These are phyloP conservation scores for Tapera naevia DNA, from an alignment of 2,797 vertebrate genomes.

Conservation along the genomic window DNA sequence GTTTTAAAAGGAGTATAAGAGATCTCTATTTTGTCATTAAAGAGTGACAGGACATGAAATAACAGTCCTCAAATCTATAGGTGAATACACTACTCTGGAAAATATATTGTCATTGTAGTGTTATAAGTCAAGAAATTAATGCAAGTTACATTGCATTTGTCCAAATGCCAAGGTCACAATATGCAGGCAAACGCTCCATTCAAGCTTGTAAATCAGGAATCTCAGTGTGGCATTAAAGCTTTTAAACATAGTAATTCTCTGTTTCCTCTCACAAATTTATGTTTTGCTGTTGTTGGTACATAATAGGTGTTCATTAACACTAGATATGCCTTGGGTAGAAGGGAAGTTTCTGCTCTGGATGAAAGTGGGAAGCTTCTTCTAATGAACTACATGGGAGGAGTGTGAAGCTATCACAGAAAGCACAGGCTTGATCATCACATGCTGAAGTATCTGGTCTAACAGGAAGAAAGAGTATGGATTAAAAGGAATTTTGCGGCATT, in stretches of 20 bases:
- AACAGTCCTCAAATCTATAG: not conserved
- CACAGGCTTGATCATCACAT: not conserved
- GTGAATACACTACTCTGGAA: not conserved
- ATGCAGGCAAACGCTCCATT: not conserved
- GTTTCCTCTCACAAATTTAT: not conserved
- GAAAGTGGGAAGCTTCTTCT: not conserved
- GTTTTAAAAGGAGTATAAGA: not conserved
- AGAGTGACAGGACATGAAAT: not conserved
- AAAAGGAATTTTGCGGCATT: not conserved
- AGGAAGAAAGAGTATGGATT: not conserved
- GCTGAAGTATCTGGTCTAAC: not conserved
- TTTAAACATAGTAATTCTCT: not conserved
- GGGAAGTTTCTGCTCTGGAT: not conserved
- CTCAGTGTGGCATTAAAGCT: not conserved
- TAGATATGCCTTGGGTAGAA: not conserved
- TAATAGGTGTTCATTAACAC: not conserved
- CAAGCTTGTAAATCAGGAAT: not conserved
- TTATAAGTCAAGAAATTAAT: not conserved
- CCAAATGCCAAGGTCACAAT: not conserved
- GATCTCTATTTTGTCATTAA: not conserved
- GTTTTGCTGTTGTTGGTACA: not conserved
- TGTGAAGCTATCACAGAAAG: not conserved
- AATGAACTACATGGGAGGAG: not conserved
- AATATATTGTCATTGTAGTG: not conserved
- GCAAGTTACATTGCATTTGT: not conserved